Base-by-base conservation (phyloP, 92 coral and sea anemone genomes). In the Phenganax marumi region DNA sequence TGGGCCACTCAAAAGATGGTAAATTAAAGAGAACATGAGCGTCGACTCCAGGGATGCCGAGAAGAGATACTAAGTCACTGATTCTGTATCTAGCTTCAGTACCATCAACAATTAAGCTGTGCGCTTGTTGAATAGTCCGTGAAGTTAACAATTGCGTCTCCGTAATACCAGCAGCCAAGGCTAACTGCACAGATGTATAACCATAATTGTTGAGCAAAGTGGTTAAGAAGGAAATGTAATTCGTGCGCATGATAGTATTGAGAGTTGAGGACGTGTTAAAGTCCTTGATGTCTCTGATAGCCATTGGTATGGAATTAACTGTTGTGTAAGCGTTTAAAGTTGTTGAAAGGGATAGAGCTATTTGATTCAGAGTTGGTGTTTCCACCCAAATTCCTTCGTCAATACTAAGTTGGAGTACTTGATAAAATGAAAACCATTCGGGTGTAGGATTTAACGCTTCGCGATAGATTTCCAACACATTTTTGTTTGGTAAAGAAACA, bases 351-450 rank as follows among this genome's bases (percentile, higher is more conserved):
- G 19, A 77, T 13, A 0, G 14, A 25, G 81, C 52, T 6, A 77
- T n/a, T 58, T 77, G 81, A 16, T 51, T 21, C 10, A 77, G 8
- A 33, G 53, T 49, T 52, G 81, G 81, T 0, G 81, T 77, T 60
- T 77, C 81, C 47, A 77, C 22, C 68, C 69, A 77, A 58, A 77
- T 77, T 7, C 81, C 81, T 13, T 77, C 54, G 48, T 77, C 81
- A 24, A 77, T 57, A 8, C 60, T 60, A 12, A 56, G 68, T 56
- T 77, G 81, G 19, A 77, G 81, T 10, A 56, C 54, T 56, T 56
- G 26, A 56, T 77, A 60, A 9, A 56, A n/a, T 4, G 57, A 68
- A 60, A 77, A 77, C 81, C 81, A 77, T 2, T 54, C 60, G 70
- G 12, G 47, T 14, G 14, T 77, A 46, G 24, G 8, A 60, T 70